These are phyloP conservation scores for Ceratotherium simum DNA, from an alignment of 2,113 vertebrate species.

Conservation along the genomic window DNA sequence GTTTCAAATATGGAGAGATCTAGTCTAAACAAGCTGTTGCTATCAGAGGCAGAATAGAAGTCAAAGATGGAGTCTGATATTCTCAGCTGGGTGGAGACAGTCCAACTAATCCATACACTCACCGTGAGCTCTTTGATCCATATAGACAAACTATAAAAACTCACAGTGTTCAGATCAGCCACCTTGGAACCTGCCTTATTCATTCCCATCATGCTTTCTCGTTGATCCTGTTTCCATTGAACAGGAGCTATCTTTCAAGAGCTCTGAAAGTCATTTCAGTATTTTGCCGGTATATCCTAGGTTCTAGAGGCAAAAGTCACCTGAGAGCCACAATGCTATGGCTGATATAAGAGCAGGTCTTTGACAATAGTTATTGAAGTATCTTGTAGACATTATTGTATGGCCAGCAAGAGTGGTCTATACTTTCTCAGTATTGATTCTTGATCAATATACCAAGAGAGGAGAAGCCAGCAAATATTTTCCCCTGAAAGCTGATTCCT, in stretches of 20 bases:
- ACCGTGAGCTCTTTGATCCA: background rate
- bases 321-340: too few species aligned
- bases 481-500: background rate
- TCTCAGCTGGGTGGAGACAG: background rate
- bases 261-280: background rate
- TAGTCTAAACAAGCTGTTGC: background rate
- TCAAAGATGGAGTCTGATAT: background rate
- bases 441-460: background rate
- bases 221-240: background rate
- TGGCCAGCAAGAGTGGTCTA: background rate
- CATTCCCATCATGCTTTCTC: background rate
- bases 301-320: background rate
- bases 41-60: background rate
- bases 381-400: too few species aligned
- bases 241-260: background rate
- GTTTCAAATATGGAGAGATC: background rate
- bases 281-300: background rate
- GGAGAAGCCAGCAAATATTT: background rate
- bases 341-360: background rate
- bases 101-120: accelerated
- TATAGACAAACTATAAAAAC: background rate
- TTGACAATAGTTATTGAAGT: background rate
- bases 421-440: background rate
- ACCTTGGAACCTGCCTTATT: too few species aligned
- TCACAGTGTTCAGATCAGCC: background rate